phyloP scores from a whole-genome alignment of 2,888 invertebrate species.

The Brachyopa scutellaris region DNA sequence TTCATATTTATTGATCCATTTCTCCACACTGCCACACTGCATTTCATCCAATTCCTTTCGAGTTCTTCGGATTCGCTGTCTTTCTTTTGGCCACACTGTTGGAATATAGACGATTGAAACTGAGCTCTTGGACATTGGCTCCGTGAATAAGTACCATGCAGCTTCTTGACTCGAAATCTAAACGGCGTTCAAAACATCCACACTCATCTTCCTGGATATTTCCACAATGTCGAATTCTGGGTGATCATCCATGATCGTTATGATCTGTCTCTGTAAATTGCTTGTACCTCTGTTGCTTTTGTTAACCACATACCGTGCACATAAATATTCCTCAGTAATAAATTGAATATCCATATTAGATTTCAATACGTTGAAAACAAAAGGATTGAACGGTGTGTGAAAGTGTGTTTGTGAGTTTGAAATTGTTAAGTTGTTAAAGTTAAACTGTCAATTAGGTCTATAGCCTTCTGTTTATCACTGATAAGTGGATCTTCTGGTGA shows the following conservation, averaged over 20 bases:
- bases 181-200: constrained; percentile 76
- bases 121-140: constrained; percentile 80
- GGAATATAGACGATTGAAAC: constrained; percentile 77
- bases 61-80: constrained; percentile 75
- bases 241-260: constrained; percentile 76
- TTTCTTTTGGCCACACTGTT: constrained; percentile 79
- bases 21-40: constrained; percentile 74
- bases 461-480: constrained; percentile 69
- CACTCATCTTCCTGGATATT: constrained; percentile 75
- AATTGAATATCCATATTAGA: constrained; percentile 80
- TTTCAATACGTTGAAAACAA: constrained; percentile 75
- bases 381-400: constrained; percentile 78
- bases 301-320: constrained; percentile 80
- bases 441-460: constrained; percentile 52
- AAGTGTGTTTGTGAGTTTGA: constrained; percentile 73
- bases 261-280: constrained; percentile 75
- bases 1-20: constrained; percentile 80
- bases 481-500: constrained; percentile 72
- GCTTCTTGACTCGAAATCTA: constrained; percentile 80
- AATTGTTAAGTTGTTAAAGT: constrained; percentile 64
- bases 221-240: constrained; percentile 77
- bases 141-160: constrained; percentile 75
- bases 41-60: constrained; percentile 49
- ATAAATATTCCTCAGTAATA: constrained; percentile 79
- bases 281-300: constrained; percentile 77